Base-by-base conservation (phyloP, 2,888 invertebrate genomes). In the Hypsopygia costalis region DNA sequence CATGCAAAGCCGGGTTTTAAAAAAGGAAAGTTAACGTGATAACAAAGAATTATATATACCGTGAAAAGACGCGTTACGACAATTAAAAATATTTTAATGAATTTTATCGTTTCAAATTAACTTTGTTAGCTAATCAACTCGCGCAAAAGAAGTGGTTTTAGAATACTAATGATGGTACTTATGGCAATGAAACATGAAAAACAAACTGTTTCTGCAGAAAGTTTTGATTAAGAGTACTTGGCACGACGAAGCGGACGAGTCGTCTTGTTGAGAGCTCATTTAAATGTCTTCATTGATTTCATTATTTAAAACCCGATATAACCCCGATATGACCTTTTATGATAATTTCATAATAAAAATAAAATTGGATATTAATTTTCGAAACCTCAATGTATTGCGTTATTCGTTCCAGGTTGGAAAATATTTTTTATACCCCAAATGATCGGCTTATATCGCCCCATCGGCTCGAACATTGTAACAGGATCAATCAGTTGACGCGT, bases 371-470 rank as follows among this genome's bases (percentile, higher is more conserved):
- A 27, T 25, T 32, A 32, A 27, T 30, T 32, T 32, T 31, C 12
- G 32, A 9, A 28, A 27, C 7, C 7, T 6, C 25, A n/a, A 25
- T 25, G 6, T 5, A 25, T 38, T 38, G 40, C 27, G 42, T 36
- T 36, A 25, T 29, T 40, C 48, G 40, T 49, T 53, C 55, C 47
- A 44, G 49, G 46, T 55, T 62, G 54, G 55, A 46, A 46, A 44
- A 43, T 68, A 65, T 63, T 58, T 72, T 71, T 73, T 75, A 75
- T 77, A 70, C 70, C 64, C 59, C 67, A 79, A 81, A 80, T 81
- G 77, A 82, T 80, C 79, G 72, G 81, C 75, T 83, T 81, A 81
- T 71, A 68, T 64, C 76, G 81, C 70, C 61, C 78, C 80, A 82
- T 81, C 73, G 78, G 74, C 67, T 70, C 71, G 68, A 68, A 69